Evolutionary conservation across 2,797 vertebrate species (phyloP), one percentile per base, ranked within the genome.

Genomic region (Platalea minor): DNA sequence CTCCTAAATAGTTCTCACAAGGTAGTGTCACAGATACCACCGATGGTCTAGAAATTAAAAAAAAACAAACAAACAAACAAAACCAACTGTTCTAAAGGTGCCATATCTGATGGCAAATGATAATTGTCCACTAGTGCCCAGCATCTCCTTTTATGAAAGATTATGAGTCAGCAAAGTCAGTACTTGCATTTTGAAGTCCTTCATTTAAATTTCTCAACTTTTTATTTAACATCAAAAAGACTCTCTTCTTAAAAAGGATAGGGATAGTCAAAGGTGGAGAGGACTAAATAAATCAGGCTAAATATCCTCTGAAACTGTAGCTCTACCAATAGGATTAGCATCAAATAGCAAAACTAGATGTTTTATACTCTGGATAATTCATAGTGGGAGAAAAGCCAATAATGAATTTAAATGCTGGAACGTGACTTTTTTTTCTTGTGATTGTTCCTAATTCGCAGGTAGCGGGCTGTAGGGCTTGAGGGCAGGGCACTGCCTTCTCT

Each of bases 331-430:
- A 93, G 86, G 84, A 94, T 95, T 95, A 91, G 53, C 92, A 89
- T 91, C 82, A 98, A 98, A 97, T 98, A 98, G 97, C 98, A 98
- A 69, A 98, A 97, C 95, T 96, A 94, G 96, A 82, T 85, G 80
- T 93, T 90, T 78, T 70, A 81, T 92, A 72, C 93, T 92, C 89
- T 48, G 93, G 93, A 60, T 85, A 72, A 89, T 94, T 93, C 83
- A 37, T 56, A 68, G 59, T 1, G 13, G 92, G 91, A 82, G 84
- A 85, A 93, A 69, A 80, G 74, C 77, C 87, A 90, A 72, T 79
- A 91, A 48, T 20, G 86, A 96, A 95, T 88, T 85, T 83, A 82
- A 96, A 89, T 80, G 57, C 53, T 64, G 23, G 78, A 70, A 67
- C 3, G 17, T 54, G 91, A 82, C 43, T 84, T 88, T 63, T 45